Conservation (phyloP, 2,888 invertebrate genomes). For the Eulithis testata region DNA sequence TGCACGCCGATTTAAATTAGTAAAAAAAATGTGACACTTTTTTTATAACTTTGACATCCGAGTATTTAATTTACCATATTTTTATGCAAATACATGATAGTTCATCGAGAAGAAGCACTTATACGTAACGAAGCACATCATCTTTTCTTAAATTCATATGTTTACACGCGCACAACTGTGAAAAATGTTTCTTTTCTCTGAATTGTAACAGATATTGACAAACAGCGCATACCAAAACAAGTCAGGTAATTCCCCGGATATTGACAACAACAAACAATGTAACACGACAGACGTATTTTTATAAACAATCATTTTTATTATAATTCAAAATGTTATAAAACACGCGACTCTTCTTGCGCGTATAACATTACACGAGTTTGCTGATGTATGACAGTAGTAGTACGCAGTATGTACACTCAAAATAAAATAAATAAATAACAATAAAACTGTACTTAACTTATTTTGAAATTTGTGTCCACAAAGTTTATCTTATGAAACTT, state of each 20-base stretch:
- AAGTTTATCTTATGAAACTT: background rate
- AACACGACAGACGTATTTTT: constrained; percentile 10
- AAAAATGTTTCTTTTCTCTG: background rate
- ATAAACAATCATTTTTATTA: constrained; percentile 1
- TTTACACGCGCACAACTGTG: background rate
- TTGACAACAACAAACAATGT: constrained; percentile 23
- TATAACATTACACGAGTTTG: background rate
- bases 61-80: too few species aligned
- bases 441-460: too few species aligned
- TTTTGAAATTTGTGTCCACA: too few species aligned
- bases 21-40: too few species aligned
- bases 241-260: constrained; percentile 27
- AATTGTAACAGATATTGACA: constrained; percentile 21
- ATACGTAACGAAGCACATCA: too few species aligned
- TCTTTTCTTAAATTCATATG: too few species aligned
- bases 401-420: background rate
- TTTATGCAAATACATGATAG: too few species aligned
- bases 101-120: too few species aligned
- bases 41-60: too few species aligned
- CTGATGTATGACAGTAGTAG: background rate
- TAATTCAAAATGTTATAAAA: constrained; percentile 8
- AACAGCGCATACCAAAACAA: constrained; percentile 33
- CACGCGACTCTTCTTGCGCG: background rate
- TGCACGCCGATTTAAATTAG: too few species aligned
- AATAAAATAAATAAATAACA: too few species aligned